Evolutionary conservation across 2,888 invertebrate genomes (phyloP).

Genomic region (Oligia strigilis): DNA sequence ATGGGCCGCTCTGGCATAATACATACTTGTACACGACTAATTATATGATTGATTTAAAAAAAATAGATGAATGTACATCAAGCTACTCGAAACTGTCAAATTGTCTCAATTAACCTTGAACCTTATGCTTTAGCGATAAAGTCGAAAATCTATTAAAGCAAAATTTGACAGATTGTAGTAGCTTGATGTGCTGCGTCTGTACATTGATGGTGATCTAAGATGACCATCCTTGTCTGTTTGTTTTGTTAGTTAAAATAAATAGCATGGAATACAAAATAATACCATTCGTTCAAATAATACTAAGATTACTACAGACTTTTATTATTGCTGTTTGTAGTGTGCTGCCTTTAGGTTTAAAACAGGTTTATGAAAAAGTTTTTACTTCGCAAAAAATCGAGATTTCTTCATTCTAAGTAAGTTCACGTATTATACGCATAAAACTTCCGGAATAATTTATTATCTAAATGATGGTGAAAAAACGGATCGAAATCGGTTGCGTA

Average conservation of each 20-base stretch:
- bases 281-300: neutral
- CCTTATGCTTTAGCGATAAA: too few species aligned
- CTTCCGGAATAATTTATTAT: neutral
- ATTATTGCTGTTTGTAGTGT: too few species aligned
- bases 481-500: neutral
- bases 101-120: too few species aligned
- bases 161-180: too few species aligned
- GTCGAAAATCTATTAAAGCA: too few species aligned
- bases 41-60: neutral
- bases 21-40: neutral
- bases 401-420: neutral
- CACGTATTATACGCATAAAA: neutral
- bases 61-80: too few species aligned
- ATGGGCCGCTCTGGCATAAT: too few species aligned
- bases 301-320: neutral
- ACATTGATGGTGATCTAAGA: conserved; percentile 16
- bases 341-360: too few species aligned
- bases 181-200: too few species aligned
- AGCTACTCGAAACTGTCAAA: too few species aligned
- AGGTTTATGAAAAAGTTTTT: neutral
- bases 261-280: conserved; percentile 16
- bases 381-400: neutral
- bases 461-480: neutral
- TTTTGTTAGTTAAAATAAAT: conserved; percentile 1
- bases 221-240: neutral